These are phyloP conservation scores for Panopea generosa DNA, from an alignment of 2,888 invertebrate genomes.

Conservation along the genomic window DNA sequence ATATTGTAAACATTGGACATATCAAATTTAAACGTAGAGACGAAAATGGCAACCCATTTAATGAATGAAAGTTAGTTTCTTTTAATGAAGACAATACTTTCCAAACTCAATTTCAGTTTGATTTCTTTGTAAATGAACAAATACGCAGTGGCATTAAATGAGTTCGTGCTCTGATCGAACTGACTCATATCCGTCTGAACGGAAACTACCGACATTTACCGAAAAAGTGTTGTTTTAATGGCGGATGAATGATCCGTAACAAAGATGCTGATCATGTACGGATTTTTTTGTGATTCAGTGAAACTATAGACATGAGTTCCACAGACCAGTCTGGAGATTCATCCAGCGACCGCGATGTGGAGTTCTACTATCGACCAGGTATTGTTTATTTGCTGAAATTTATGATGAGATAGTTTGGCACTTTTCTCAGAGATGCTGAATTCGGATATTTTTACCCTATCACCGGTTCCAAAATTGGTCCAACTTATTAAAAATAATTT, in stretches of 20 bases:
- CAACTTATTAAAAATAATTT: background rate
- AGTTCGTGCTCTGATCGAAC: background rate
- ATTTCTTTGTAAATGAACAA: no score
- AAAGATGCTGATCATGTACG: slow-evolving; percentile 69
- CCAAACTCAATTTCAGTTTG: no score
- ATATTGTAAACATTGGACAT: no score
- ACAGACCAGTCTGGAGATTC: slow-evolving; percentile 78
- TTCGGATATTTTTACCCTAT: slow-evolving; percentile 38
- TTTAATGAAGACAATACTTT: no score
- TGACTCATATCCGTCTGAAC: slow-evolving; percentile 37
- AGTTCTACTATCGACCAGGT: slow-evolving; percentile 80
- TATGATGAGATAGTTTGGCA: slow-evolving; percentile 6
- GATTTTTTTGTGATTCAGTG: slow-evolving; percentile 61
- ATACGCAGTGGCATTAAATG: no score
- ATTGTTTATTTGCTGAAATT: slow-evolving; percentile 8
- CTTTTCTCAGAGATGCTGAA: slow-evolving; percentile 43
- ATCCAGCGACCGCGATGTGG: slow-evolving; percentile 80
- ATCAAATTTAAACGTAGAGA: no score
- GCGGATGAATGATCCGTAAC: slow-evolving; percentile 75
- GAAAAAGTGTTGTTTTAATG: slow-evolving; percentile 80
- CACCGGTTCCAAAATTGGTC: slow-evolving; percentile 63
- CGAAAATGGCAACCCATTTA: no score
- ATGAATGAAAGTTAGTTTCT: no score
- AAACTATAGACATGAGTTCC: slow-evolving; percentile 75
- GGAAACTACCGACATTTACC: slow-evolving; percentile 73